phyloP scores from a whole-genome alignment of 2,888 invertebrate species.

The Aricia artaxerxes region DNA sequence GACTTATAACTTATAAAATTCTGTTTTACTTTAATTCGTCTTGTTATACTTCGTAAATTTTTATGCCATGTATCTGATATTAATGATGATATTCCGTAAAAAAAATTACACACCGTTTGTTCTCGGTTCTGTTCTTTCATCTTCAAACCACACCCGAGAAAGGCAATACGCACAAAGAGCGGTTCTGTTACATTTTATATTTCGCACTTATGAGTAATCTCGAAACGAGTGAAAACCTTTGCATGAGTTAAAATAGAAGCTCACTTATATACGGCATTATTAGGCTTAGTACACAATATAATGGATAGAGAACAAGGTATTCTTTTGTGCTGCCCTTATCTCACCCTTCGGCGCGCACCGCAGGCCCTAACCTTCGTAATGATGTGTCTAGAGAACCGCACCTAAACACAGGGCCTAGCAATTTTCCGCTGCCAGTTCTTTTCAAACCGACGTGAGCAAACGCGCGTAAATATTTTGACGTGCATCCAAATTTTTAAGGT shows the following conservation, averaged over 20 bases:
- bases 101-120: not conserved
- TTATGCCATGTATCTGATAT: no score
- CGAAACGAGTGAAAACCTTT: conserved; percentile 42
- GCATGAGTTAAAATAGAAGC: conserved; percentile 46
- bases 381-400: conserved; percentile 74
- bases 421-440: conserved; percentile 58
- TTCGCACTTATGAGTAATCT: not conserved
- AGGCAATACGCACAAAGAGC: not conserved
- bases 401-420: conserved; percentile 54
- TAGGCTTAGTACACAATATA: conserved; percentile 44
- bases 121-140: not conserved
- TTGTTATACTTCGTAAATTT: no score
- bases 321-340: conserved; percentile 45
- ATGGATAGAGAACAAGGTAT: conserved; percentile 40
- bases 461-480: not conserved
- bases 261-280: conserved; percentile 45
- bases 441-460: conserved; percentile 46
- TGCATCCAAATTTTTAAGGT: no score
- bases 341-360: conserved; percentile 50
- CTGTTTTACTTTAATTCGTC: no score
- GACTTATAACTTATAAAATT: no score
- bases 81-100: not conserved
- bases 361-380: conserved; percentile 66
- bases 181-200: not conserved
- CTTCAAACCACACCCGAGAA: not conserved